Percentiles rank a stretch among this genome's conserved stretches.
These are phyloP conservation scores for Malurus cyaneus DNA, from an alignment of 2,113 vertebrate species.

Conservation along the genomic window DNA sequence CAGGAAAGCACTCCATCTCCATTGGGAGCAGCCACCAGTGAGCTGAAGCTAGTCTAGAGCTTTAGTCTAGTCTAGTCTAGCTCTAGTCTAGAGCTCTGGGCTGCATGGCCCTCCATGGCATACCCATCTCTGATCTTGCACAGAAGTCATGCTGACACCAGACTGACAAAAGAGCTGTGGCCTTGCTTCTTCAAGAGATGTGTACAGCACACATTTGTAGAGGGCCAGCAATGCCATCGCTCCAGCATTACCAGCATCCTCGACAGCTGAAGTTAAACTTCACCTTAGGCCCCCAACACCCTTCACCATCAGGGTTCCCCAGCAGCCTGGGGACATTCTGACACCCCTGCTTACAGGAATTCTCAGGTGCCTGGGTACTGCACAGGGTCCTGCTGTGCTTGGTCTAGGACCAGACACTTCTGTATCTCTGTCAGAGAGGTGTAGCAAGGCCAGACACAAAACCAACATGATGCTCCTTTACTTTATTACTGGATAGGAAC, in stretches of 20 bases:
- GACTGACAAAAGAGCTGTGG: neutral
- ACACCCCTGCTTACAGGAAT: neutral
- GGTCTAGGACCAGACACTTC: slow-evolving; percentile 76
- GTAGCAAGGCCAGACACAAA: slow-evolving; percentile 59
- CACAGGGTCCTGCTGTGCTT: slow-evolving; percentile 63
- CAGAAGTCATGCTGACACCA: neutral
- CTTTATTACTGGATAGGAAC: neutral
- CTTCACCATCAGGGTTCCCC: slow-evolving; percentile 28
- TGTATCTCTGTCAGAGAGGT: slow-evolving; percentile 71
- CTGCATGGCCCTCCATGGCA: neutral
- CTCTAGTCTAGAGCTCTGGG: neutral
- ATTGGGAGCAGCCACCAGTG: neutral
- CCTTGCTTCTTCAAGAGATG: neutral
- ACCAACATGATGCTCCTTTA: slow-evolving; percentile 43
- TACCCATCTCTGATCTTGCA: neutral
- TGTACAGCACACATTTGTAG: neutral
- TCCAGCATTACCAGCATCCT: neutral
- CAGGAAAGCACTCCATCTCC: neutral
- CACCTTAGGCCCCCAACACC: neutral
- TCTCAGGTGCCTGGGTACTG: neutral
- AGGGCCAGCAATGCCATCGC: accelerated
- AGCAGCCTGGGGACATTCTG: neutral
- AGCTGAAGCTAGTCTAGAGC: neutral
- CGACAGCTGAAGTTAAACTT: neutral
- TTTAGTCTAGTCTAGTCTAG: no score